Percentiles rank a stretch among this genome's conserved stretches.
Evolutionary conservation across 2,797 vertebrate genomes (phyloP).

Genomic region (Fistularia commersonii): DNA sequence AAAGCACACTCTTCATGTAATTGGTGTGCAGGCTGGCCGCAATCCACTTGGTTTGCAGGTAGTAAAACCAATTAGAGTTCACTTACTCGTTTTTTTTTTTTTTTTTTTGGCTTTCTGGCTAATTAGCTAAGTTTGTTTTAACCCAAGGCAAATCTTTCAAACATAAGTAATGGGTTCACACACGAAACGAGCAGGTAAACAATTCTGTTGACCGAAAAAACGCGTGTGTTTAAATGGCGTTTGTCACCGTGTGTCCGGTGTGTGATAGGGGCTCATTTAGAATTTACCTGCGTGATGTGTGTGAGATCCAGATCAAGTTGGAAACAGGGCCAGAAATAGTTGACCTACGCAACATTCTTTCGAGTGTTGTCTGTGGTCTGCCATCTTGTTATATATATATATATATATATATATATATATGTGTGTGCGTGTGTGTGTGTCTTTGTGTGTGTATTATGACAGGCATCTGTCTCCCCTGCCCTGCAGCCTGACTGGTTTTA

Average conservation of each 20-base stretch:
- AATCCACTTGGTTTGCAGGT: conserved; percentile 26
- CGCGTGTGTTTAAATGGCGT: neutral
- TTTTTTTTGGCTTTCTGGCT: neutral
- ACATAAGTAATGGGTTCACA: conserved; percentile 8
- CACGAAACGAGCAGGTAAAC: conserved; percentile 1
- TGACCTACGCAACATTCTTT: conserved; percentile 51
- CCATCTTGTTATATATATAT: conserved; percentile 6
- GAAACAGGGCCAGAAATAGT: conserved; percentile 53
- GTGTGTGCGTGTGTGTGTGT: conserved; percentile 48
- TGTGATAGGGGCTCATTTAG: neutral
- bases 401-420: conserved; percentile 21
- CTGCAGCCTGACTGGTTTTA: conserved; percentile 86
- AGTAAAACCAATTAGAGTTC: conserved; percentile 33
- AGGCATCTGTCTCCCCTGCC: conserved; percentile 85
- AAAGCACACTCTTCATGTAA: conserved; percentile 15
- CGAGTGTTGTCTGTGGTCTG: conserved; percentile 31
- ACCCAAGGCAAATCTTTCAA: conserved; percentile 16
- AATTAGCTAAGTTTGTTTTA: conserved; percentile 31
- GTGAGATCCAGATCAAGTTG: conserved; percentile 36
- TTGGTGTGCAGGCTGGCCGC: conserved; percentile 12
- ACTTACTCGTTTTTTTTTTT: neutral
- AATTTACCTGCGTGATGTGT: conserved; percentile 57
- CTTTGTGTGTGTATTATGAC: conserved; percentile 67
- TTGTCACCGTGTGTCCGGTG: too few relatives aligned
- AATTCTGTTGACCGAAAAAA: conserved; percentile 3